Evolutionary conservation across 2,797 vertebrate genomes (phyloP).

Genomic region (Dryobates pubescens): DNA sequence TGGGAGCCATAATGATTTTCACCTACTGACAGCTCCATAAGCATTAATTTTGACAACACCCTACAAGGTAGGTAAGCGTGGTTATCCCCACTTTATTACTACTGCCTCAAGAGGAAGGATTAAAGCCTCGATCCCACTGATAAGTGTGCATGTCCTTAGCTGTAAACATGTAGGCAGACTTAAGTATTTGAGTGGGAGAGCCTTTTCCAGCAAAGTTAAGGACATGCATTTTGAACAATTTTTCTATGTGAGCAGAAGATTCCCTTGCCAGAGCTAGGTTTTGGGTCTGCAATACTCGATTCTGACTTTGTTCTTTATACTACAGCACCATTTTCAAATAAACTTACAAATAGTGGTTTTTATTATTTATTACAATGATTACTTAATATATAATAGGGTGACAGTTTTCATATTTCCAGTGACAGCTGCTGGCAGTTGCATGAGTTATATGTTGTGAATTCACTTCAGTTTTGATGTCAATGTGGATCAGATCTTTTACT

Average conservation of each 20-base stretch:
- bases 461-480: neutral
- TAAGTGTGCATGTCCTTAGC: neutral
- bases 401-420: neutral
- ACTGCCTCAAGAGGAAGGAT: conserved; percentile 13
- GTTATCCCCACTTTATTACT: conserved; percentile 37
- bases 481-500: neutral
- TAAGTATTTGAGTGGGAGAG: neutral
- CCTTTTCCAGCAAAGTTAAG: neutral
- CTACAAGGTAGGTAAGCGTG: neutral
- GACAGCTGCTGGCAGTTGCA: neutral
- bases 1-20: conserved; percentile 43
- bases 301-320: neutral
- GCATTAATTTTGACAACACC: conserved; percentile 50
- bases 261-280: neutral
- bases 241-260: neutral
- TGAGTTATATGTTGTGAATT: neutral
- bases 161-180: neutral
- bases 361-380: neutral
- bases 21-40: neutral
- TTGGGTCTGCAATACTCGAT: neutral
- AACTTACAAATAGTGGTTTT: neutral
- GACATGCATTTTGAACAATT: neutral
- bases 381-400: neutral
- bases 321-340: neutral
- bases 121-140: neutral